These are phyloP conservation scores for Spinus olivaceus DNA, from an alignment of 2,797 vertebrate genomes.

Conservation along the genomic window DNA sequence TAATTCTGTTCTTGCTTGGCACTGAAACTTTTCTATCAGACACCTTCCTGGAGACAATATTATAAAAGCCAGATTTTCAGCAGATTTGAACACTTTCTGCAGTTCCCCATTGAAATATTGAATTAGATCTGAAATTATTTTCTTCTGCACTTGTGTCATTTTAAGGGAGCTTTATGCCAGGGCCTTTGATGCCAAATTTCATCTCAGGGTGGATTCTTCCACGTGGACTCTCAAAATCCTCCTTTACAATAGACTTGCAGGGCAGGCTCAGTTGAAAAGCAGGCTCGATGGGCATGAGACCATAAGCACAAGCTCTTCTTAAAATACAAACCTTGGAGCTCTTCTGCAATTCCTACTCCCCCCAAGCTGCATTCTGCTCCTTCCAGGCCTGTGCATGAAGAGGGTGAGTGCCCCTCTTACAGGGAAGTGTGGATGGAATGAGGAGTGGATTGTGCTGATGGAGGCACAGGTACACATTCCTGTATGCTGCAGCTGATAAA, in stretches of 20 bases:
- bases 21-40: slow-evolving; percentile 15
- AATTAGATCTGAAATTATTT: slow-evolving; percentile 42
- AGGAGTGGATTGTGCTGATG: neutral
- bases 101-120: neutral
- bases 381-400: neutral
- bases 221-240: slow-evolving; percentile 21
- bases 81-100: neutral
- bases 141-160: neutral
- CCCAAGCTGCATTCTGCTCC: neutral
- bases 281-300: neutral
- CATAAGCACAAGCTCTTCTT: neutral
- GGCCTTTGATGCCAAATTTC: slow-evolving; percentile 15
- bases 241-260: slow-evolving; percentile 31
- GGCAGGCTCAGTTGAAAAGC: slow-evolving; percentile 11
- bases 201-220: slow-evolving; percentile 17
- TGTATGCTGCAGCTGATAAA: neutral
- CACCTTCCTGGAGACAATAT: slow-evolving; percentile 17
- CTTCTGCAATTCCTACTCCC: neutral
- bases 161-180: neutral
- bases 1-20: slow-evolving; percentile 50
- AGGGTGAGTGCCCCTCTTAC: neutral
- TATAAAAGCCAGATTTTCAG: slow-evolving; percentile 17
- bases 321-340: neutral
- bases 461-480: neutral
- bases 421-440: neutral